A percentile compares a stretch with the other conserved stretches of the same genome.
phyloP scores from a whole-genome alignment of 2,888 invertebrate genomes.

The Alentia gelatinosa region DNA sequence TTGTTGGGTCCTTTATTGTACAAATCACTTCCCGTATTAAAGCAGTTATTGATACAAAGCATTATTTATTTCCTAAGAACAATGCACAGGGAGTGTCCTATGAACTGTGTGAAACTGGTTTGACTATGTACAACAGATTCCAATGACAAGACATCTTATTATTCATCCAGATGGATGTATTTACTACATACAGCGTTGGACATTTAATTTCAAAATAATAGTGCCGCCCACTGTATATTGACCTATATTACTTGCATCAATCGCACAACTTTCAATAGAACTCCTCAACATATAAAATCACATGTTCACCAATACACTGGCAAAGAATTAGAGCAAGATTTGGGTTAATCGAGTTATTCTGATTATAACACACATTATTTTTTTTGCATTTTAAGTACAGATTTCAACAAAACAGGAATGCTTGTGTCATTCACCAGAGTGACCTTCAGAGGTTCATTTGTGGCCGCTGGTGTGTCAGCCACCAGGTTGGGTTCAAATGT shows the following conservation, averaged over 20 bases:
- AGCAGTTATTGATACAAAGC: neutral
- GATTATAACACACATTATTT: neutral
- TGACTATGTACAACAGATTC: constrained; percentile 8
- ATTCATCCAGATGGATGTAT: neutral
- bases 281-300: neutral
- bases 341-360: neutral
- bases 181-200: neutral
- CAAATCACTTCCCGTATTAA: neutral
- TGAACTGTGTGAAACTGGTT: constrained; percentile 9
- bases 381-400: constrained; percentile 27
- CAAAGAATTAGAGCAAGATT: neutral
- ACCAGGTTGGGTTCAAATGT: no score
- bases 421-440: no score
- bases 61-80: constrained; percentile 8
- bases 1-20: neutral
- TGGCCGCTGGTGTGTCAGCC: no score
- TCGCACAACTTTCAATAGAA: neutral
- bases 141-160: neutral
- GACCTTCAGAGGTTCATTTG: no score
- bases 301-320: neutral
- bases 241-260: neutral
- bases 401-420: neutral
- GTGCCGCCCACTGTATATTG: neutral
- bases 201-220: neutral
- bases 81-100: neutral